Percentiles rank a stretch among this genome's conserved stretches.
These are phyloP conservation scores for Synodontis membranacea DNA, from an alignment of 2,113 vertebrate genomes.

Conservation along the genomic window DNA sequence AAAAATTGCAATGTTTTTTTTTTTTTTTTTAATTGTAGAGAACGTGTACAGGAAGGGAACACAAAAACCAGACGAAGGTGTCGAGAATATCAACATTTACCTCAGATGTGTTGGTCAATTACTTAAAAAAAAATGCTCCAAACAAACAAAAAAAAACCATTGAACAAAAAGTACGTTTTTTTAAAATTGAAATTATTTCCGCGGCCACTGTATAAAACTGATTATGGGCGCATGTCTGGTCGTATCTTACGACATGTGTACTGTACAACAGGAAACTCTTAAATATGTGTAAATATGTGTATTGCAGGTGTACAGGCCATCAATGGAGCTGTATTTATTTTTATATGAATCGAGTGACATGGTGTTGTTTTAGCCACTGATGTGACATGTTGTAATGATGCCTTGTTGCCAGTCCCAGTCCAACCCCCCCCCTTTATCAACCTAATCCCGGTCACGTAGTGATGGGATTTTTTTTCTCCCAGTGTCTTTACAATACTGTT, in stretches of 20 bases:
- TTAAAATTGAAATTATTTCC: neutral
- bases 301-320: conserved; percentile 9
- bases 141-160: too few relatives aligned
- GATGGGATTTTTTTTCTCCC: neutral
- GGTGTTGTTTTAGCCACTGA: conserved; percentile 15
- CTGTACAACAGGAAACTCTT: neutral
- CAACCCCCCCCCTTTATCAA: neutral
- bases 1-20: neutral
- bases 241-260: neutral
- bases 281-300: conserved; percentile 38
- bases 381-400: conserved; percentile 15
- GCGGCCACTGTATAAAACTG: neutral
- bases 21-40: too few relatives aligned
- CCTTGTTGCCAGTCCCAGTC: conserved; percentile 23
- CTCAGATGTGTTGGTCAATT: neutral
- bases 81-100: neutral
- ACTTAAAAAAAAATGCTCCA: neutral
- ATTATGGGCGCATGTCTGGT: neutral
- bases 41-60: neutral
- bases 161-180: neutral
- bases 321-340: conserved; percentile 29
- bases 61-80: neutral
- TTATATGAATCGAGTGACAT: conserved; percentile 28
- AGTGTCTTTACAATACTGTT: neutral
- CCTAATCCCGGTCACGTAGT: neutral